Conservation (phyloP, 2,113 vertebrate species). For the Trochalopteron elliotii region DNA sequence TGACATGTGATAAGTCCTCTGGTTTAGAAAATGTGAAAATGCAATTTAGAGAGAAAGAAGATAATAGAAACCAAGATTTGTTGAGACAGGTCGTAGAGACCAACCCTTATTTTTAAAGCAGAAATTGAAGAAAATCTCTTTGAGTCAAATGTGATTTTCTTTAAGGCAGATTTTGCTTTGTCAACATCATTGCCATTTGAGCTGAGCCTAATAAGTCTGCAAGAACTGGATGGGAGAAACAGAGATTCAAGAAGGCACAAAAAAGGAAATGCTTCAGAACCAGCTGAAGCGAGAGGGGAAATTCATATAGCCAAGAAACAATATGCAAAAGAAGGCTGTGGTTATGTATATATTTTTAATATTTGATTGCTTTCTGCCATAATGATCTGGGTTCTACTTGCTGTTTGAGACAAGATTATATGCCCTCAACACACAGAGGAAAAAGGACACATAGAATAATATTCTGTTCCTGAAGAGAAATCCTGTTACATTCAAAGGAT, state of each 20-base stretch:
- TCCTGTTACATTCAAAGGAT: not conserved
- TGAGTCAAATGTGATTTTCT: not conserved
- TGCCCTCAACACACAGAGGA: not conserved
- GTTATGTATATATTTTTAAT: not conserved
- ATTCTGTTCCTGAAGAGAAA: not conserved
- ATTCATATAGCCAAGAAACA: not conserved
- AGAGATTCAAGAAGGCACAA: not conserved
- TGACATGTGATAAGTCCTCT: not conserved
- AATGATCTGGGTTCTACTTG: not conserved
- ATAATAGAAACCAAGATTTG: not conserved
- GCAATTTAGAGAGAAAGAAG: not conserved
- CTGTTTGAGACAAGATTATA: not conserved
- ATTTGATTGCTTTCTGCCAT: not conserved
- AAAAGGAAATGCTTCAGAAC: rapidly evolving
- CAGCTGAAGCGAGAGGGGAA: not conserved
- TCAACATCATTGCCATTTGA: not conserved
- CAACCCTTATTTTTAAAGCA: not conserved
- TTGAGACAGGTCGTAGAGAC: not conserved
- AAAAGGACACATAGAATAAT: not conserved
- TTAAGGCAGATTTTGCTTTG: not conserved
- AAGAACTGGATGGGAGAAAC: not conserved
- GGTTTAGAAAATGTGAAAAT: not conserved
- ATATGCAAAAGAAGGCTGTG: not conserved
- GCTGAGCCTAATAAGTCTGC: not conserved
- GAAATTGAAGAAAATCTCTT: not conserved